Conservation (phyloP, 2,888 invertebrate genomes). For the Eilema griseolum region DNA sequence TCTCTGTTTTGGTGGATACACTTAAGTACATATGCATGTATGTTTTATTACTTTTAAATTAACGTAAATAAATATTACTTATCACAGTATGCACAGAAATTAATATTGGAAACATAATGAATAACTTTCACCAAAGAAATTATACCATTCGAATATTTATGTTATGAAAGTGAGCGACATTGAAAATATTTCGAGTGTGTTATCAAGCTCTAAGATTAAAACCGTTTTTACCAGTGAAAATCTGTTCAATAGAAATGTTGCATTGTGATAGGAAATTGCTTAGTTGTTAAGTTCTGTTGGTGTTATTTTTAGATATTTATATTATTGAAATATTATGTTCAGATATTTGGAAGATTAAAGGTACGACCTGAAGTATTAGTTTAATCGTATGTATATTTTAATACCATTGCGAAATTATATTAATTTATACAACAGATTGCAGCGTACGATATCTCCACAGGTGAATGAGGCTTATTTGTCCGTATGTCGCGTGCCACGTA, state of each 20-base stretch:
- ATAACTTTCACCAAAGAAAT: not conserved
- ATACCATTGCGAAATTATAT: not conserved
- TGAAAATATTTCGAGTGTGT: not conserved
- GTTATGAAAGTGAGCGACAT: not conserved
- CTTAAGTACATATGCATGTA: not conserved
- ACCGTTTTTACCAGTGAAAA: too few relatives aligned
- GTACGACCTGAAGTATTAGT: too few relatives aligned
- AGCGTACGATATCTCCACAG: constrained; percentile 18
- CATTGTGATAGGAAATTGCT: too few relatives aligned
- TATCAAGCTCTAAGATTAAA: not conserved
- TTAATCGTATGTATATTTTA: not conserved
- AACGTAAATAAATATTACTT: not conserved
- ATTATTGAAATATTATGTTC: too few relatives aligned
- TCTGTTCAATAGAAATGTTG: too few relatives aligned
- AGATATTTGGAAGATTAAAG: too few relatives aligned
- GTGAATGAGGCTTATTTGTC: constrained; percentile 35
- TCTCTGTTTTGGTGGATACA: constrained; percentile 27
- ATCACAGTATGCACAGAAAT: not conserved
- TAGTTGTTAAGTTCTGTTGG: too few relatives aligned
- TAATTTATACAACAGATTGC: constrained; percentile 21
- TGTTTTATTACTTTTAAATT: constrained; percentile 2
- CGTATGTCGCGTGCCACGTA: constrained; percentile 45
- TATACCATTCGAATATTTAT: not conserved
- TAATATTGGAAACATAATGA: not conserved
- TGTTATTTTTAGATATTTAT: too few relatives aligned